Conservation (phyloP, 2,888 invertebrate species). For the Lepidocyrtinus sp. region DNA sequence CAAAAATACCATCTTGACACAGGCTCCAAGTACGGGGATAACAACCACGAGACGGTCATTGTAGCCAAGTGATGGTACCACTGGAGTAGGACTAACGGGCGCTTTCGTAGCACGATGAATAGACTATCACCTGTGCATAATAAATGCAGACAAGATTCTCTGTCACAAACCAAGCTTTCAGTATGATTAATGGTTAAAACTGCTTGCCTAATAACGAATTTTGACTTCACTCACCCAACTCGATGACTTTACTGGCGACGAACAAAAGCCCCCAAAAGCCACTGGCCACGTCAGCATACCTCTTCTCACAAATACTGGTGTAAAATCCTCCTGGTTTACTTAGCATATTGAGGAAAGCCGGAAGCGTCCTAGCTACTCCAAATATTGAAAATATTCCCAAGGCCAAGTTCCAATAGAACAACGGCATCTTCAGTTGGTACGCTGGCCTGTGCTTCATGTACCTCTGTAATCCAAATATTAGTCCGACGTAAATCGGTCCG, state of each 20-base stretch:
- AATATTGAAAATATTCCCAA: conserved; percentile 42
- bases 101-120: conserved; percentile 48
- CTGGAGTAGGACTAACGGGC: conserved; percentile 41
- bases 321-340: conserved; percentile 74
- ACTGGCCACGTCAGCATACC: background rate
- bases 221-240: conserved; percentile 37
- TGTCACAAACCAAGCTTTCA: too few relatives aligned
- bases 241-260: background rate
- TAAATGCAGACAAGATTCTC: too few relatives aligned
- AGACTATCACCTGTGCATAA: conserved; percentile 52
- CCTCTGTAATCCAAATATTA: conserved; percentile 36
- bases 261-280: background rate
- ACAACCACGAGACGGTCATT: conserved; percentile 28
- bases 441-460: conserved; percentile 32
- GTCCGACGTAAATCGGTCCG: conserved; percentile 9
- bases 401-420: conserved; percentile 40
- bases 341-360: conserved; percentile 74
- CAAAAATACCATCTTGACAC: conserved; percentile 31
- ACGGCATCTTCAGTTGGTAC: background rate
- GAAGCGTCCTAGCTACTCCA: conserved; percentile 70
- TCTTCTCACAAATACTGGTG: conserved; percentile 78
- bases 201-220: background rate
- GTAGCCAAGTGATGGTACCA: conserved; percentile 54
- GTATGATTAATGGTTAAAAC: too few relatives aligned
- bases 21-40: conserved; percentile 30